These are phyloP conservation scores for Mactromeris polynyma DNA, from an alignment of 2,888 invertebrate species.

Conservation along the genomic window DNA sequence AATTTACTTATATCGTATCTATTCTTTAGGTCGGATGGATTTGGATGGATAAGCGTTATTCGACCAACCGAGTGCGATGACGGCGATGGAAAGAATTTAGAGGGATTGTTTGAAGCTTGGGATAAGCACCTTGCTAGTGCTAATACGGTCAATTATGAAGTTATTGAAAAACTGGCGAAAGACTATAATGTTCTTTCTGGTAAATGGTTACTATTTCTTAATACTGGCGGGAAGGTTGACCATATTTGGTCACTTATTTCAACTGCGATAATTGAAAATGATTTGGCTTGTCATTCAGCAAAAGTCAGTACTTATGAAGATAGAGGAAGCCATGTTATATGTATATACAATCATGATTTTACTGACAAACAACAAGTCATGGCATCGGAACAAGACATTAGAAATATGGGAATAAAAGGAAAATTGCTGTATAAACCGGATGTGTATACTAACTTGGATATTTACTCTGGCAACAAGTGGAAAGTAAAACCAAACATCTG, in stretches of 20 bases:
- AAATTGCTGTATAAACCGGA: slow-evolving; percentile 72
- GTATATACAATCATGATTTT: slow-evolving; percentile 71
- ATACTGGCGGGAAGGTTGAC: slow-evolving; percentile 69
- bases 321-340: slow-evolving; percentile 59
- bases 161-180: slow-evolving; percentile 61
- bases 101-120: slow-evolving; percentile 57
- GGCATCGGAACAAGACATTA: slow-evolving; percentile 58
- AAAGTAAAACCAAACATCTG: slow-evolving; percentile 58
- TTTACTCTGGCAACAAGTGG: slow-evolving; percentile 67
- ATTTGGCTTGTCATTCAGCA: slow-evolving; percentile 45
- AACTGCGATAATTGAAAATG: slow-evolving; percentile 44
- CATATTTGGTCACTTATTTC: slow-evolving; percentile 69
- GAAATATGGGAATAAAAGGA: slow-evolving; percentile 67
- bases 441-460: slow-evolving; percentile 67
- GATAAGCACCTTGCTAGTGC: slow-evolving; percentile 48
- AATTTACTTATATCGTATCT: no score
- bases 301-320: slow-evolving; percentile 45
- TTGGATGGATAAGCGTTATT: neutral
- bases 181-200: slow-evolving; percentile 56
- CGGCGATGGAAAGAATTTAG: neutral
- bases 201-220: slow-evolving; percentile 70
- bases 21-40: neutral
- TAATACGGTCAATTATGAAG: slow-evolving; percentile 42
- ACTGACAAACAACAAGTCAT: slow-evolving; percentile 63
- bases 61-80: neutral